Percentiles rank a stretch among this genome's conserved stretches.
These are phyloP conservation scores for Zaprionus vittiger DNA, from an alignment of 1,140 invertebrate genomes.

Conservation along the genomic window DNA sequence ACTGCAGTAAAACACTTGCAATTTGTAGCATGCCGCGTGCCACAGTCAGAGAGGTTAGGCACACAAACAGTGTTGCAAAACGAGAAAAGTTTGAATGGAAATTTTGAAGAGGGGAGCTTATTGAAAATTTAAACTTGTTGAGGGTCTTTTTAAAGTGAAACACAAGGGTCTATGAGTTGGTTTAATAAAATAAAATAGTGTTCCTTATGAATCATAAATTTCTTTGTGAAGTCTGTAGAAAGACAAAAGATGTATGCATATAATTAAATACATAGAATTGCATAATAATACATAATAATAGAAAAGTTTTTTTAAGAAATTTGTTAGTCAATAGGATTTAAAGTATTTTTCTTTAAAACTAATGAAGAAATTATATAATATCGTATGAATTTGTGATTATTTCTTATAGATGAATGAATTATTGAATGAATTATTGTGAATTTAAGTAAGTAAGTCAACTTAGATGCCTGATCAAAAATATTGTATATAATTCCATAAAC, in stretches of 20 bases:
- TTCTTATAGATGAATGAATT: no score
- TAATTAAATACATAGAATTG: no score
- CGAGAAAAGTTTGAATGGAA: not conserved
- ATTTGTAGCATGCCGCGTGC: slow-evolving; percentile 43
- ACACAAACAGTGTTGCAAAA: slow-evolving; percentile 32
- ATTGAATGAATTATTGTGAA: no score
- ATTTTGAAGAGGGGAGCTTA: not conserved
- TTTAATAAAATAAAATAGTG: not conserved
- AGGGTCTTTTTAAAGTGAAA: not conserved
- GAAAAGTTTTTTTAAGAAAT: no score
- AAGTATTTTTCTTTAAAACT: no score
- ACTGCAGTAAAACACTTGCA: slow-evolving; percentile 70
- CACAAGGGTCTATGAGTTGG: not conserved
- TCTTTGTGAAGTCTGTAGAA: not conserved
- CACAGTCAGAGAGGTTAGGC: slow-evolving; percentile 20
- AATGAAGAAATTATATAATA: no score
- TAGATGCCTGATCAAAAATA: no score
- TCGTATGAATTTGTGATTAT: no score
- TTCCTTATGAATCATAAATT: not conserved
- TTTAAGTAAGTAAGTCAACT: no score
- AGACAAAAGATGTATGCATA: not conserved
- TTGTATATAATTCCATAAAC: no score
- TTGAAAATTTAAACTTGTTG: not conserved
- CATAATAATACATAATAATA: no score
- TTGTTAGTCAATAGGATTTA: no score